A percentile compares a stretch with the other conserved stretches of the same genome.
phyloP scores from a whole-genome alignment of 2,113 vertebrate genomes.

The Odontophorus gujanensis region DNA sequence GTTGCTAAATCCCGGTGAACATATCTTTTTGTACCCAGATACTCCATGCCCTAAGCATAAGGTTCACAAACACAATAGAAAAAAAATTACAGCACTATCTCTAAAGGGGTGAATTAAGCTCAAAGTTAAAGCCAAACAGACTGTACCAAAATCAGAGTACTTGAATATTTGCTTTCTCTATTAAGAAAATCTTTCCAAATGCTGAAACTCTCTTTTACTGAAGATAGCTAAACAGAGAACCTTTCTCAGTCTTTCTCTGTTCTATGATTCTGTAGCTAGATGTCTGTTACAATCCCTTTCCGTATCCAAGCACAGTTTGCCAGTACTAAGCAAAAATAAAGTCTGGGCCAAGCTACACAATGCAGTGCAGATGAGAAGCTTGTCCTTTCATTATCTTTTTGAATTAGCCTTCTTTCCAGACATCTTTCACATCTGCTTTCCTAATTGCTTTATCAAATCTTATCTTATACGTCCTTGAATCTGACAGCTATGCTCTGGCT shows the following conservation, averaged over 20 bases:
- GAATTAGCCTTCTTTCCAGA: background rate
- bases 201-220: background rate
- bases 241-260: background rate
- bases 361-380: background rate
- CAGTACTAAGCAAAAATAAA: background rate
- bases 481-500: background rate
- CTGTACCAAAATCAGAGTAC: fast-evolving
- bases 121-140: background rate
- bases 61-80: background rate
- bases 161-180: background rate
- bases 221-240: background rate
- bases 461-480: background rate
- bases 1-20: slow-evolving; percentile 97
- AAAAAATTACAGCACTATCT: background rate
- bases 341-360: background rate
- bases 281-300: background rate
- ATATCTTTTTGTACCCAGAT: slow-evolving; percentile 92
- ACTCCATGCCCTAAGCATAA: slow-evolving; percentile 93
- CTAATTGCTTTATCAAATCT: background rate
- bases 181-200: background rate
- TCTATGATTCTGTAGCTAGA: background rate
- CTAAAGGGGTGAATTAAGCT: background rate
- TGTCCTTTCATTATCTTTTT: background rate
- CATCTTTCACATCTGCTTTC: background rate
- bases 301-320: background rate